Percentiles rank a stretch among this genome's conserved stretches.
Evolutionary conservation across 2,797 vertebrate genomes (phyloP).

Genomic region (Pipistrellus kuhlii): DNA sequence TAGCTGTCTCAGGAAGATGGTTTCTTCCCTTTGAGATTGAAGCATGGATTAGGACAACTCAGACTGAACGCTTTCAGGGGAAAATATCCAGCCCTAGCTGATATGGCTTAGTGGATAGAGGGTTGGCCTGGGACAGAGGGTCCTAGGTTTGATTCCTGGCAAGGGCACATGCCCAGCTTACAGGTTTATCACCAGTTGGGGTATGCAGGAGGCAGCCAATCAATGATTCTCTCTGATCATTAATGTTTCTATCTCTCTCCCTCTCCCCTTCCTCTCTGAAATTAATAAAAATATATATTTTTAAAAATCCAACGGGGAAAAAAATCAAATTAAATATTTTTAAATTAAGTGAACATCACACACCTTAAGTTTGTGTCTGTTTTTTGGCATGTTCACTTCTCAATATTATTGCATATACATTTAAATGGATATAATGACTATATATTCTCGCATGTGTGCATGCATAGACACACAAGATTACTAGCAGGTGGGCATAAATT

Average conservation of each 20-base stretch:
- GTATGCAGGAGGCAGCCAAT: no score
- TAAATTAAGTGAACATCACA: not conserved
- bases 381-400: constrained; percentile 21
- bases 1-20: constrained; percentile 21
- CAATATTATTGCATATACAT: constrained; percentile 33
- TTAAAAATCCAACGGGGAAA: constrained; percentile 6
- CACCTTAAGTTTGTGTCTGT: not conserved
- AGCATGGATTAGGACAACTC: not conserved
- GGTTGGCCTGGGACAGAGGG: no score
- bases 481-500: constrained; percentile 70
- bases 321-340: constrained; percentile 22
- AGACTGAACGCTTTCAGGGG: constrained; percentile 10
- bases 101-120: no score
- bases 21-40: constrained; percentile 26
- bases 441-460: not conserved
- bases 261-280: no score
- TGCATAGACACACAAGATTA: constrained; percentile 15
- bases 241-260: no score
- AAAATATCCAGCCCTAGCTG: constrained; percentile 13
- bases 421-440: constrained; percentile 35
- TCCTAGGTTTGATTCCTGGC: no score
- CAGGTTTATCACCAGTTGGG: no score
- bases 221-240: no score
- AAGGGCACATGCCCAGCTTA: no score
- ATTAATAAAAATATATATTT: no score